Base-by-base conservation (phyloP, 2,888 invertebrate genomes). In the Branchellion lobata region DNA sequence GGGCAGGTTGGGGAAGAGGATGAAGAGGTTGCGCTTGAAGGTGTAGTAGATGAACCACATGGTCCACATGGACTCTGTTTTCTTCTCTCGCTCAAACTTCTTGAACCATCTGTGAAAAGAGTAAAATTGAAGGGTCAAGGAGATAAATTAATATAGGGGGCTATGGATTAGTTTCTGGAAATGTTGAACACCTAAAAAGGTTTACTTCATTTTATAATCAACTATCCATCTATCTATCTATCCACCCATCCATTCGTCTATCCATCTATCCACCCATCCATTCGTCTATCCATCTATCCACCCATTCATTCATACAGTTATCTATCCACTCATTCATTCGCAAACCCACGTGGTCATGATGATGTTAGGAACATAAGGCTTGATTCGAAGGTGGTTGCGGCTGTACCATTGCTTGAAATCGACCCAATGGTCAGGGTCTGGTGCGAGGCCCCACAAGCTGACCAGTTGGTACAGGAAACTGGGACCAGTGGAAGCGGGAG, bases 41-140 rank as follows among this genome's bases (percentile, higher is more conserved):
- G 84, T 82, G 81, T 82, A 83, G 80, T 84, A 84, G 8, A 85
- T 84, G 79, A 85, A 83, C 85, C 85, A 85, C 82, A 85, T 85
- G 0, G 84, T 84, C 85, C 85, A 85, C 84, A 86, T 85, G 1
- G 65, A 81, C 24, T 84, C 82, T 0, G 83, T 78, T 18, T 81
- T 82, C 18, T 53, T 34, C n/a, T 40, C n/a, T 18, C 72, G 77
- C 2, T 82, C 61, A 51, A 83, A 84, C 0, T 65, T 72, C 33
- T 82, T 74, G 80, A 84, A 86, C 85, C 85, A 85, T 24, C 61
- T 57, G n/a, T n/a, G 21, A n/a, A n/a, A n/a, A n/a, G n/a, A n/a
- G n/a, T n/a, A n/a, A n/a, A n/a, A n/a, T n/a, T n/a, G n/a, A n/a
- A n/a, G n/a, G n/a, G n/a, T n/a, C n/a, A n/a, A n/a, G n/a, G n/a